Evolutionary conservation across 2,888 invertebrate genomes (phyloP).

Genomic region (Odontothrips loti): DNA sequence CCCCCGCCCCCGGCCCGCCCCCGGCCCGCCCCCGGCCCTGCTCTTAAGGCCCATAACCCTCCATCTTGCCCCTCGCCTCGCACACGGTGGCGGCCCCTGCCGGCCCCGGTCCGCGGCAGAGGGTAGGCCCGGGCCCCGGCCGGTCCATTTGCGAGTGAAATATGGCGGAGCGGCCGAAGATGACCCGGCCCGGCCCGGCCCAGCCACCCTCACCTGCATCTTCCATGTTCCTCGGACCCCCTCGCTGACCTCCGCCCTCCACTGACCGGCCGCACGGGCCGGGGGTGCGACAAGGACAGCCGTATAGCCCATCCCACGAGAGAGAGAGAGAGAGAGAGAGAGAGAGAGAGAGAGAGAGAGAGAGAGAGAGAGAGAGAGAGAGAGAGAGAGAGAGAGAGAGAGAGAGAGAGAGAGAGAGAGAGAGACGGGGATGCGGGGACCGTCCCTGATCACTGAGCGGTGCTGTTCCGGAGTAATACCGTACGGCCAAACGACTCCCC

Average conservation of each 20-base stretch:
- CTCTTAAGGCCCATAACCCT: conserved; percentile 24
- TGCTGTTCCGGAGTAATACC: neutral
- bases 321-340: neutral
- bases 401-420: conserved; percentile 11
- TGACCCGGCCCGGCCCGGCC: neutral
- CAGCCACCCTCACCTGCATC: conserved; percentile 13
- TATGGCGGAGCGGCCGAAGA: conserved; percentile 9
- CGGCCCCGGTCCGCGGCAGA: neutral
- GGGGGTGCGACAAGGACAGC: neutral
- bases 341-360: neutral
- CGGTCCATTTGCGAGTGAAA: conserved; percentile 24
- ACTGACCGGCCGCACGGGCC: conserved; percentile 15
- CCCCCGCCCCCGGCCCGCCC: neutral
- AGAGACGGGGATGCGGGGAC: neutral
- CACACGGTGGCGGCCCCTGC: neutral
- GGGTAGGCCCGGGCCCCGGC: neutral
- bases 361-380: neutral
- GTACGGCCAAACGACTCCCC: neutral
- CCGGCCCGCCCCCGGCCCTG: neutral
- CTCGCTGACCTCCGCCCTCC: conserved; percentile 9
- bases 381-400: conserved; percentile 1
- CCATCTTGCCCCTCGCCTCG: neutral
- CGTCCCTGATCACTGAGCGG: neutral
- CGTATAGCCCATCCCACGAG: neutral
- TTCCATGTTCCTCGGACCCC: neutral